Base-by-base conservation (phyloP, 2,113 vertebrate species). In the Corythornis vintsioides region DNA sequence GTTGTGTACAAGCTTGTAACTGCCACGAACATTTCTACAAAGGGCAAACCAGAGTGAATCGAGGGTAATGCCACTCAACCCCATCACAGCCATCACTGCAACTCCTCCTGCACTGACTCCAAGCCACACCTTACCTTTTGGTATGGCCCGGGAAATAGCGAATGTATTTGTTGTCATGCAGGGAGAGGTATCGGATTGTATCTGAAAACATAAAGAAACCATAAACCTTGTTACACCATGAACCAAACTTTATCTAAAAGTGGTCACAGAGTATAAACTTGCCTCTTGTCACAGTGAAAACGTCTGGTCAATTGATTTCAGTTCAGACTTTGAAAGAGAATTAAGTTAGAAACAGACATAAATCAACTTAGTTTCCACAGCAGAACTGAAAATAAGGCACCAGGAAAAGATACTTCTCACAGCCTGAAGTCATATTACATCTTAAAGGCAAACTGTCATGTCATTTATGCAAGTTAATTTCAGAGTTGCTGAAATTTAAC, bases 161-260 rank as follows among this genome's bases (percentile, higher is more conserved):
- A 92, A 99, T 99, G 83, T 99, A 99, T 97, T 99, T 99, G 97
- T 99, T 99, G 97, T 99, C 99, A 69, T 99, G 99, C 64, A 99
- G 98, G 21, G 99, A 99, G 90, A 99, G 98, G 96, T 99, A 99
- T 77, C 99, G 98, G 93, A 99, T 99, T 52, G 99, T 99, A 97
- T 99, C 99, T 99, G 97, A 90, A 94, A 97, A 40, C 52, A 91
- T 2, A n/a, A 97, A 96, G 76, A 96, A 95, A 83, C 33, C 83
- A 52, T 35, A 83, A 64, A n/a, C 11, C 80, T 78, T 31, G 75
- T 59, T 56, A 75, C 3, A 67, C 15, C 65, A 56, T 0, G 10
- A 61, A 59, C 6, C 7, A 43, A 57, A 59, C 1, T 3, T 47
- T 20, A 64, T 24, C 65, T 78, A 6, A 28, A 72, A 81, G 15